A percentile compares a stretch with the other conserved stretches of the same genome.
Evolutionary conservation across 2,888 invertebrate genomes (phyloP).

Genomic region (Pecten maximus): DNA sequence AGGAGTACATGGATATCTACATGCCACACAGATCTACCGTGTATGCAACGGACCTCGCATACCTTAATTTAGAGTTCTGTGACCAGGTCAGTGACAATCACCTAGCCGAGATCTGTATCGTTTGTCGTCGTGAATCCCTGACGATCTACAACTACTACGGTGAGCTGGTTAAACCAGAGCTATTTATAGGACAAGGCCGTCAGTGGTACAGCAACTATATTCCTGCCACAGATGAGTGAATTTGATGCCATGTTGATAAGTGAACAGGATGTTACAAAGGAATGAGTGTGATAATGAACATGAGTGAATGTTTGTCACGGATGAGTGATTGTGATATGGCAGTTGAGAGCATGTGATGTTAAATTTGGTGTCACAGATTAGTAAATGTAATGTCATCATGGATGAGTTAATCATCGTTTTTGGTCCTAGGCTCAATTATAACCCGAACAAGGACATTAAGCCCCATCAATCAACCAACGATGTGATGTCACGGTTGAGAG

Average conservation of each 20-base stretch:
- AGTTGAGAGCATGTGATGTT: too few species aligned
- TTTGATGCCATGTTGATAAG: too few species aligned
- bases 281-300: too few species aligned
- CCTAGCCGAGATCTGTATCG: slow-evolving; percentile 63
- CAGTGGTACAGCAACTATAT: slow-evolving; percentile 31
- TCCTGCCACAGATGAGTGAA: neutral
- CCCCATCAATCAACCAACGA: too few species aligned
- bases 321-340: neutral
- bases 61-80: slow-evolving; percentile 65
- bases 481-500: too few species aligned
- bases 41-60: slow-evolving; percentile 60
- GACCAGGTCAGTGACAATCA: slow-evolving; percentile 66
- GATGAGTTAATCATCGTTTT: neutral
- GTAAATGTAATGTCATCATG: neutral
- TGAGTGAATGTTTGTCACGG: neutral
- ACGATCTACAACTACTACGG: slow-evolving; percentile 65
- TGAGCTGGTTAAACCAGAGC: slow-evolving; percentile 58
- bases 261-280: too few species aligned
- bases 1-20: slow-evolving; percentile 54
- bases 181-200: slow-evolving; percentile 30
- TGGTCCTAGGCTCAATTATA: too few species aligned
- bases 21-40: slow-evolving; percentile 62
- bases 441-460: too few species aligned
- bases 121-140: slow-evolving; percentile 65
- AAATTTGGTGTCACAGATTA: neutral